Percentiles rank a stretch among this genome's conserved stretches.
Conservation (phyloP, 2,113 vertebrate species). For the Carollia perspicillata region DNA sequence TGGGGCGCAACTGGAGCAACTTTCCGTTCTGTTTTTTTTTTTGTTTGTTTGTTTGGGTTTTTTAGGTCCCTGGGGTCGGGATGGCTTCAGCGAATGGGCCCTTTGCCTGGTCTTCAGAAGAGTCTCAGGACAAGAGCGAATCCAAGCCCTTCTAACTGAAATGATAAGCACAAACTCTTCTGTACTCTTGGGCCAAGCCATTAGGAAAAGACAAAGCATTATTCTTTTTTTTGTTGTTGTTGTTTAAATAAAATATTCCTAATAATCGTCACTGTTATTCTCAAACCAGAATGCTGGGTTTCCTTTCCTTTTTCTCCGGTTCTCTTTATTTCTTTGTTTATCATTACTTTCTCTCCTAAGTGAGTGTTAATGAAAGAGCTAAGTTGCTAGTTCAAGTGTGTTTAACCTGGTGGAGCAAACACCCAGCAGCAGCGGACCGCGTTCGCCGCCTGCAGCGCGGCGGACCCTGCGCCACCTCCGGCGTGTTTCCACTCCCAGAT, state of each 20-base stretch:
- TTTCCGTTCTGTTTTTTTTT: background rate
- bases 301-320: background rate
- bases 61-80: background rate
- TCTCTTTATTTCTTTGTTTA: background rate
- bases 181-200: background rate
- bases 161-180: conserved; percentile 22
- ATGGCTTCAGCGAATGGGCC: background rate
- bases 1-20: rapidly evolving
- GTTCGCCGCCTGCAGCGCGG: background rate
- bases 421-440: background rate
- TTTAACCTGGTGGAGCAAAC: conserved; percentile 51
- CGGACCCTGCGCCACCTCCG: background rate
- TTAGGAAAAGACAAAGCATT: conserved; percentile 2
- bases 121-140: background rate
- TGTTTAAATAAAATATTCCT: background rate
- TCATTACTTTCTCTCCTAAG: background rate
- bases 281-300: background rate
- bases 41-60: background rate
- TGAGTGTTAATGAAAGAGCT: conserved; percentile 24
- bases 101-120: background rate
- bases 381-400: conserved; percentile 35
- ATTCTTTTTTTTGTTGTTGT: background rate
- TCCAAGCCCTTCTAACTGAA: background rate
- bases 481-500: background rate
- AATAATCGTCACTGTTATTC: background rate